Evolutionary conservation across 92 coral and sea anemone genomes (phyloP).

Genomic region (Palythoa grandis): DNA sequence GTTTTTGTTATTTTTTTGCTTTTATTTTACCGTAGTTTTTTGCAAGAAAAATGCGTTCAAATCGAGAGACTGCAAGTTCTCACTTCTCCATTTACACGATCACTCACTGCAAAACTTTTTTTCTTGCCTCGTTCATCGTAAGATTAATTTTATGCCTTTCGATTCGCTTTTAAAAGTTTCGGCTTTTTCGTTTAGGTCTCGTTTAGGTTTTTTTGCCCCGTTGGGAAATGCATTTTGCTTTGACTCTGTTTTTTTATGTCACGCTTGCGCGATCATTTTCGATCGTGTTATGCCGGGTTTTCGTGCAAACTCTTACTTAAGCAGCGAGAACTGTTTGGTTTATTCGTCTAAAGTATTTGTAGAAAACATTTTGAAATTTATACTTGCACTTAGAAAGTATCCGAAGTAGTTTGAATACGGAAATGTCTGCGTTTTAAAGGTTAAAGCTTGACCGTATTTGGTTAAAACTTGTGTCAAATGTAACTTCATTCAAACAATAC

Average conservation of each 20-base stretch:
- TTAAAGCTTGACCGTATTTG: constrained; percentile 38
- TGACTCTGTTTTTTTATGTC: background rate
- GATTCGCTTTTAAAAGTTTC: background rate
- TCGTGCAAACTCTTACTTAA: background rate
- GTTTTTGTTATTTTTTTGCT: background rate
- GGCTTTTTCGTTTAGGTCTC: background rate
- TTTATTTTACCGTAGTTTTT: background rate
- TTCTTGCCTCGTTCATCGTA: background rate
- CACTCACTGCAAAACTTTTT: background rate
- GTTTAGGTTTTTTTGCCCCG: background rate
- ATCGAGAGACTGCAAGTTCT: background rate
- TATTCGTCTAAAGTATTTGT: constrained; percentile 6
- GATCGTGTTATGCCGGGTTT: background rate
- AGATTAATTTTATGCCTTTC: background rate
- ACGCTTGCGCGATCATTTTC: background rate
- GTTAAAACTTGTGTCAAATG: constrained; percentile 29
- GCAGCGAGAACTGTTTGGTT: constrained; percentile 10
- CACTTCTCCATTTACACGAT: background rate
- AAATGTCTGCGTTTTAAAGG: constrained; percentile 14
- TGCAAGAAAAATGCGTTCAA: background rate
- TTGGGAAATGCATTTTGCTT: background rate
- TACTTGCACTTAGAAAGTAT: background rate
- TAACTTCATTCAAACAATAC: background rate
- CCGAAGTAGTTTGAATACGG: constrained; percentile 12
- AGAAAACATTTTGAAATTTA: constrained; percentile 12